These are phyloP conservation scores for Columba janthina DNA, from an alignment of 2,113 vertebrate species.

Conservation along the genomic window DNA sequence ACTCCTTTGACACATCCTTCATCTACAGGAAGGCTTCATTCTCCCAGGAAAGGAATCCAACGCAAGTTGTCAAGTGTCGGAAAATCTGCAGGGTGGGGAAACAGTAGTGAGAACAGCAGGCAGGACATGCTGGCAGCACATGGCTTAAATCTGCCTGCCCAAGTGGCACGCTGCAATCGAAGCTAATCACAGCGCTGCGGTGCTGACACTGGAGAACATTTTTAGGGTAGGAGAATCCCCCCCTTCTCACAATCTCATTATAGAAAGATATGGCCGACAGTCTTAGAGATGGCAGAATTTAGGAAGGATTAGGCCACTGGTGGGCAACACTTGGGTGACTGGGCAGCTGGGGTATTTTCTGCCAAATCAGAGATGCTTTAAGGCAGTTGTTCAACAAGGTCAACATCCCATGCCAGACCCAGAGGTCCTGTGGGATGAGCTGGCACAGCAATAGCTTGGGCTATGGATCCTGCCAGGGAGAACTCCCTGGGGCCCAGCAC, in stretches of 20 bases:
- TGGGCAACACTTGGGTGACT: not conserved
- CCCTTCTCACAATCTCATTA: not conserved
- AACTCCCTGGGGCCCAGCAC: not conserved
- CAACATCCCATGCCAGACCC: not conserved
- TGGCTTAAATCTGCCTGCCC: not conserved
- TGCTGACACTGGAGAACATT: not conserved
- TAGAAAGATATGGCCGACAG: not conserved
- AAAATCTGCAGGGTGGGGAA: slow-evolving; percentile 44
- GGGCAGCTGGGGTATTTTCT: not conserved
- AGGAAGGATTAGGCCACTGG: not conserved
- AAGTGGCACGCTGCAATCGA: not conserved
- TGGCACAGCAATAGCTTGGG: not conserved
- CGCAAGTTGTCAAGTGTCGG: not conserved
- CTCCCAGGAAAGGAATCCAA: slow-evolving; percentile 18
- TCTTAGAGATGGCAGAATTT: not conserved
- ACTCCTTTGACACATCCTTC: slow-evolving; percentile 11
- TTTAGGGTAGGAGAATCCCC: not conserved
- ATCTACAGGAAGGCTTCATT: not conserved
- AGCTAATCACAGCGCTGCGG: not conserved
- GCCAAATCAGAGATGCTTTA: not conserved
- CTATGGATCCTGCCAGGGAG: not conserved
- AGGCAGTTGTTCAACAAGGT: not conserved
- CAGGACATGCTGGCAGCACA: not conserved
- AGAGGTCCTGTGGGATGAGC: not conserved
- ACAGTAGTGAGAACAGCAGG: slow-evolving; percentile 20